Evolutionary conservation across 64 coral and sea anemone species (phyloP).

Genomic region (Orbicella faveolata): DNA sequence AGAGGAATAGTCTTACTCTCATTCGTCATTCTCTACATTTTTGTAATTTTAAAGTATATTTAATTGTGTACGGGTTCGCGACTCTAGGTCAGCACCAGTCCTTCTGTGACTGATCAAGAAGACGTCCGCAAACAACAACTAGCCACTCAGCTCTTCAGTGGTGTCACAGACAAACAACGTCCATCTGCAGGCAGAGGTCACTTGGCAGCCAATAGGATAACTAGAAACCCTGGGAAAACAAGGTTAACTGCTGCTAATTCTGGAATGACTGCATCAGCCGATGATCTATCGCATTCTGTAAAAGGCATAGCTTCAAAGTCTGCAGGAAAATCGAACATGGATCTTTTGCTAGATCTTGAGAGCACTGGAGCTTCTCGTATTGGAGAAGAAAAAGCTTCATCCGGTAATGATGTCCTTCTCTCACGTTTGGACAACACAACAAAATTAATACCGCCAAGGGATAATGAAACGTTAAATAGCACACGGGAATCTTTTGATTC

Average conservation of each 20-base stretch:
- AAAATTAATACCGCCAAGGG: neutral
- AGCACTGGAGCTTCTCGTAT: neutral
- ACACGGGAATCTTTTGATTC: neutral
- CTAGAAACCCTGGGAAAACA: conserved; percentile 7
- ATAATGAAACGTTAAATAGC: neutral
- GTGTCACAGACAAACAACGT: conserved; percentile 23
- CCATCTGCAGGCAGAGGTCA: neutral
- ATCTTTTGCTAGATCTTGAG: neutral
- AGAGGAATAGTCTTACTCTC: too few relatives aligned
- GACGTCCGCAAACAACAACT: conserved; percentile 38
- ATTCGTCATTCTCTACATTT: too few relatives aligned
- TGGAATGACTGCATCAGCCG: neutral
- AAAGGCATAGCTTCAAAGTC: neutral
- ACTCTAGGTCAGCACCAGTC: conserved; percentile 17
- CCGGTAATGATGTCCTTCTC: neutral
- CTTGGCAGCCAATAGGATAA: neutral
- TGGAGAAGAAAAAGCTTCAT: neutral
- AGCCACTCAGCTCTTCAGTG: conserved; percentile 53
- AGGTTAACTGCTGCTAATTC: neutral
- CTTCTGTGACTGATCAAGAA: conserved; percentile 26
- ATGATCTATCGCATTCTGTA: neutral
- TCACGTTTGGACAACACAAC: neutral
- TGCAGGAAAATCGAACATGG: neutral
- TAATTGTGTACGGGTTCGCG: neutral
- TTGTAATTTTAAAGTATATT: too few relatives aligned